Conservation (phyloP, 2,888 invertebrate genomes). For the Phortica okadai region DNA sequence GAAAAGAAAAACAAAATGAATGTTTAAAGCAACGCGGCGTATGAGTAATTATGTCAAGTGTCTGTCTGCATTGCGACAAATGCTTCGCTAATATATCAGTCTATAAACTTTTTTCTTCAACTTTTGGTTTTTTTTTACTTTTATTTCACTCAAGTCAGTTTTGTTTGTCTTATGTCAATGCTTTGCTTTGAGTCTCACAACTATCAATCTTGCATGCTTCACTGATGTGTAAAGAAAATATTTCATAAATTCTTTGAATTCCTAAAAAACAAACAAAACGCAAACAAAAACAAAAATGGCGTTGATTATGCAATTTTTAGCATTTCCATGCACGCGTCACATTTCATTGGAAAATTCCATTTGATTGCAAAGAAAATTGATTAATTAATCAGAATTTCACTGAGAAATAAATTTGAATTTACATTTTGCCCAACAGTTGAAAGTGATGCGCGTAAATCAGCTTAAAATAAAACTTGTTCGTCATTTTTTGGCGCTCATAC, state of each 20-base stretch:
- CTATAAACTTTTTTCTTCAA: background rate
- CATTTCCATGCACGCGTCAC: too few species aligned
- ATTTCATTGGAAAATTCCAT: background rate
- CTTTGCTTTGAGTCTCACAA: background rate
- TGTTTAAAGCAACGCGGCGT: slow-evolving; percentile 41
- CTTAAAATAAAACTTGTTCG: slow-evolving; percentile 7
- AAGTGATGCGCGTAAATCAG: slow-evolving; percentile 13
- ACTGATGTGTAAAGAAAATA: background rate
- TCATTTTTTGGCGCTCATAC: slow-evolving; percentile 17
- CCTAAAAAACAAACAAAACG: background rate
- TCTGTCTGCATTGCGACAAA: slow-evolving; percentile 9
- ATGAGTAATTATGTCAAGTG: slow-evolving; percentile 43
- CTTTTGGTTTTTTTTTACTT: background rate
- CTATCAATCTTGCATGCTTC: background rate
- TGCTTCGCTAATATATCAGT: slow-evolving; percentile 13
- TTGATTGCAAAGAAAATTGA: background rate
- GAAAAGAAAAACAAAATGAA: background rate
- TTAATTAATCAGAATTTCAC: background rate
- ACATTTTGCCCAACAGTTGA: slow-evolving; percentile 16
- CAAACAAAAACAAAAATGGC: background rate
- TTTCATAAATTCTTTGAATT: background rate
- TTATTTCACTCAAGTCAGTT: background rate
- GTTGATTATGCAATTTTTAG: too few species aligned
- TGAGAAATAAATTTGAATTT: slow-evolving; percentile 23
- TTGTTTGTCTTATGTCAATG: background rate